Base-by-base conservation (phyloP, 2,888 invertebrate genomes). In the Agrotis puta region DNA sequence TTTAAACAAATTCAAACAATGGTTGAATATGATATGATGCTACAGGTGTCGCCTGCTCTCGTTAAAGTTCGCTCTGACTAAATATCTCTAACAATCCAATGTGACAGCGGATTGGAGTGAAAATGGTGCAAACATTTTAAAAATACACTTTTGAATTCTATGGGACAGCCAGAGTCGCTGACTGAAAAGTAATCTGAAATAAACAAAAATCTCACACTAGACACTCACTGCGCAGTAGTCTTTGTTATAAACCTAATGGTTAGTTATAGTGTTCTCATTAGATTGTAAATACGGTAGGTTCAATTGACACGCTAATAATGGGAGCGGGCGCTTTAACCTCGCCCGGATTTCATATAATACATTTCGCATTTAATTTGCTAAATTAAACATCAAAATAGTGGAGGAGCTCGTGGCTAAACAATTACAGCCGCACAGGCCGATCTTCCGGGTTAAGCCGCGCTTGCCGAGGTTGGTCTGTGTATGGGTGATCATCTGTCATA, bases 231-330 rank as follows among this genome's bases (percentile, higher is more conserved):
- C 43, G 73, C 48, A 18, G 64, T 70, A 66, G 57, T 62, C 45
- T 70, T 67, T 64, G 66, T 79, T 68, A 65, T 57, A 27, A 57
- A 50, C 47, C 20, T 76, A 51, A 33, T 39, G 18, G 64, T 63
- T 64, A 69, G 27, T 54, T 59, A 9, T 69, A 70, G 61, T 33
- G 20, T 65, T 80, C 56, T 33, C 57, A 18, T 70, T 70, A 70
- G 20, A 54, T 64, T 69, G 63, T 64, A 77, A 57, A 79, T 66
- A 61, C 33, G 6, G 45, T 68, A 69, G 63, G 18, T 20, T 3
- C n/a, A 50, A 24, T n/a, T 24, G 9, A 22, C 43, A 61, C 16
- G 56, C 20, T 18, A 39, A 16, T 13, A 45, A 43, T 22, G 58
- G 58, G 45, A 56, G 59, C 76, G 76, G 64, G 64, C 58, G 22